A percentile compares a stretch with the other conserved stretches of the same genome.
Evolutionary conservation across 2,888 invertebrate species (phyloP).

Genomic region (Drosophila mettleri): DNA sequence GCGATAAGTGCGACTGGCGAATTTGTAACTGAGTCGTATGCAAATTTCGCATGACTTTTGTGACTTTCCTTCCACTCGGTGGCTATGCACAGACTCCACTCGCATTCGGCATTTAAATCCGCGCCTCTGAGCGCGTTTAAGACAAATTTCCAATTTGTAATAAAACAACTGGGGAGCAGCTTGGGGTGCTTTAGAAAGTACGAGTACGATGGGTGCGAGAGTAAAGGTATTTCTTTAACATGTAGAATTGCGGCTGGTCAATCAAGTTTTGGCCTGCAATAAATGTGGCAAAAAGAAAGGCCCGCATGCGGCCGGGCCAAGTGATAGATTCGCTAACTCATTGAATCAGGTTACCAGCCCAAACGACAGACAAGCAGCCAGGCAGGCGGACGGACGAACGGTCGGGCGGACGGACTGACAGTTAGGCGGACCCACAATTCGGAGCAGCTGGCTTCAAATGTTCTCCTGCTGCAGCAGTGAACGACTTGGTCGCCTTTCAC

Average conservation of each 20-base stretch:
- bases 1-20: conserved; percentile 41
- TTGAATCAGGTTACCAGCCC: conserved; percentile 73
- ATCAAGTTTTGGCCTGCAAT: conserved; percentile 49
- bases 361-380: conserved; percentile 22
- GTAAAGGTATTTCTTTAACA: conserved; percentile 30
- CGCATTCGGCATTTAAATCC: conserved; percentile 31
- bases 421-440: conserved; percentile 35
- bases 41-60: conserved; percentile 54
- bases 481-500: conserved; percentile 48
- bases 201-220: conserved; percentile 40
- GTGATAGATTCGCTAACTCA: conserved; percentile 70
- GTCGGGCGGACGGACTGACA: conserved; percentile 1
- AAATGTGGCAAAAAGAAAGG: conserved; percentile 57
- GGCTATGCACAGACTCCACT: conserved; percentile 1
- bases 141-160: conserved; percentile 68
- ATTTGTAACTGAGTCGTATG: conserved; percentile 49
- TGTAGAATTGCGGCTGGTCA: conserved; percentile 51
- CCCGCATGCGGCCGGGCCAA: conserved; percentile 39
- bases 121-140: conserved; percentile 47
- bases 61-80: conserved; percentile 45
- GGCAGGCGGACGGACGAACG: not conserved
- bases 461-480: conserved; percentile 27
- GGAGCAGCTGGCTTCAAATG: conserved; percentile 47
- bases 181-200: conserved; percentile 58
- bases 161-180: conserved; percentile 53